These are phyloP conservation scores for Halcyon chelicuti DNA, from an alignment of 2,797 vertebrate genomes.

Conservation along the genomic window DNA sequence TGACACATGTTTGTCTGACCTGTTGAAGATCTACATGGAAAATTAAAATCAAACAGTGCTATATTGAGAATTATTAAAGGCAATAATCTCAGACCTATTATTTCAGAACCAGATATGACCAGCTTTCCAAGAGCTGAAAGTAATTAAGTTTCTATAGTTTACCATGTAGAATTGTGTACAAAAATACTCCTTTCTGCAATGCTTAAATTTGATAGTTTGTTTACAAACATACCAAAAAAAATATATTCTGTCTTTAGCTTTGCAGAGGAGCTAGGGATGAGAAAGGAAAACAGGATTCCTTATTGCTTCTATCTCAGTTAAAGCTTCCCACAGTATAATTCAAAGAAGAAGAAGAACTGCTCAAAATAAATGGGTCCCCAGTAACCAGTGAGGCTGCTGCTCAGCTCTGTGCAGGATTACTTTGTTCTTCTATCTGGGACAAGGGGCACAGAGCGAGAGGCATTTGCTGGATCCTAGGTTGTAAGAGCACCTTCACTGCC, in stretches of 20 bases:
- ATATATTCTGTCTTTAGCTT: not conserved
- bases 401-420: not conserved
- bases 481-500: not conserved
- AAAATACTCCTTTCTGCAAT: slow-evolving; percentile 27
- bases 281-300: not conserved
- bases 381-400: not conserved
- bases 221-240: not conserved
- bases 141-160: not conserved
- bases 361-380: not conserved
- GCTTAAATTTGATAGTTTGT: not conserved
- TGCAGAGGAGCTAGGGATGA: not conserved
- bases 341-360: not conserved
- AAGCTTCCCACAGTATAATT: not conserved
- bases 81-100: slow-evolving; percentile 27
- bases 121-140: slow-evolving; percentile 29
- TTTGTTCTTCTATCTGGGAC: not conserved
- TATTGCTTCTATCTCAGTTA: not conserved
- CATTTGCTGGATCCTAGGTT: not conserved
- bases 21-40: not conserved
- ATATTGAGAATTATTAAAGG: slow-evolving; percentile 42
- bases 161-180: not conserved
- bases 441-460: not conserved
- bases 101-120: slow-evolving; percentile 52
- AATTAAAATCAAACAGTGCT: slow-evolving; percentile 34
- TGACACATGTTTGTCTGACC: slow-evolving; percentile 14